Percentiles rank a stretch among this genome's conserved stretches.
Conservation (phyloP, 2,888 invertebrate genomes). For the Celastrina argiolus region DNA sequence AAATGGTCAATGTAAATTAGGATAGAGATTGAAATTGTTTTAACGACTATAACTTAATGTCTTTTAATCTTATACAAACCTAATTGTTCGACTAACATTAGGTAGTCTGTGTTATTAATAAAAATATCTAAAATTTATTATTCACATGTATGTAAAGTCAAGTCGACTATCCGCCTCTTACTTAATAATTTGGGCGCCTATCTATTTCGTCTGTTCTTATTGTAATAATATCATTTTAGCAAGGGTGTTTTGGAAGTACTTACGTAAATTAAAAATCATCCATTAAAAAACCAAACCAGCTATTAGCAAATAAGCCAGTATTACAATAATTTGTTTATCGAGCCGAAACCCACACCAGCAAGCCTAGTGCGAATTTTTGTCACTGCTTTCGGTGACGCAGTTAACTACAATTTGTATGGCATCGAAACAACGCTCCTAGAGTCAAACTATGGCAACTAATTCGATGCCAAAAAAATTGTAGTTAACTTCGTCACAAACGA, state of each 20-base stretch:
- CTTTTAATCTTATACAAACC: neutral
- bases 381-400: no score
- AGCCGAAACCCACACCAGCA: no score
- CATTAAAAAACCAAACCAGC: no score
- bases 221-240: neutral
- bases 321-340: no score
- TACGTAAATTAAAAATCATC: neutral
- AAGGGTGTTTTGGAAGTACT: neutral
- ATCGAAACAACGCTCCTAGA: no score
- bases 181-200: neutral
- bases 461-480: no score
- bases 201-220: neutral
- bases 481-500: no score
- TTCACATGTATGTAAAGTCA: neutral
- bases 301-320: no score
- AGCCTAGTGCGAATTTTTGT: no score
- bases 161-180: slow-evolving; percentile 10
- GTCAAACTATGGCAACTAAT: no score
- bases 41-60: neutral
- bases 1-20: slow-evolving; percentile 4
- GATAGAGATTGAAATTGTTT: slow-evolving; percentile 9
- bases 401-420: no score
- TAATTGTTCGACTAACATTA: neutral
- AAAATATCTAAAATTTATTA: neutral
- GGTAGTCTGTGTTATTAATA: neutral